Base-by-base conservation (phyloP, 2,888 invertebrate genomes). In the Stenchaetothrips biformis region DNA sequence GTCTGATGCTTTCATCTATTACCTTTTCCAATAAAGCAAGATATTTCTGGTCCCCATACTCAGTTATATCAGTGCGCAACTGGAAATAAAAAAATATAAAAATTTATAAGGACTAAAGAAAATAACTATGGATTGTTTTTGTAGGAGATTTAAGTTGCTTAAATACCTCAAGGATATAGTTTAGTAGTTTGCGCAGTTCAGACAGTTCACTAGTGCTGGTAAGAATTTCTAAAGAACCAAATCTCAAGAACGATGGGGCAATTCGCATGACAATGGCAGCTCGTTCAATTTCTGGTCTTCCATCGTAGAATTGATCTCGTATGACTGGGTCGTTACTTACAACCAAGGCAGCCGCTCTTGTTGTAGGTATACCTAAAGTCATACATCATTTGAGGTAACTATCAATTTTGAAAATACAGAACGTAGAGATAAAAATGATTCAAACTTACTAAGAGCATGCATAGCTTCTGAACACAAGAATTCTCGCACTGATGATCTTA, bases 401-500 rank as follows among this genome's bases (percentile, higher is more conserved):
- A 79, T 53, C 49, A 67, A 18, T 8, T 79, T 79, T 49, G 53
- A 78, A 18, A 27, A 67, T 78, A 18, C 21, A 81, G 6, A 48
- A 79, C 78, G 77, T 78, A 48, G 27, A 8, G 7, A 25, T 79
- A 16, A 79, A 25, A 48, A 11, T 21, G 86, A 87, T 1, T 88
- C 88, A 1, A 88, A 88, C 81, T 89, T 87, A 47, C 89, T 89
- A 7, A 90, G 85, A 80, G 87, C 87, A 84, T 89, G 85, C 84
- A 89, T 89, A 1, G 90, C 89, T 84, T 90, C 89, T 82, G 91
- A 89, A 21, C 90, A 91, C 0, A 92, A 86, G 88, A 92, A 92
- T 85, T 92, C 92, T 81, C 92, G 86, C 77, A 92, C 88, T 78
- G 89, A 89, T n/a, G 91, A 89, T 0, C 92, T 87, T 1, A 92